Percentiles rank a stretch among this genome's conserved stretches.
Conservation (phyloP, 2,797 vertebrate genomes). For the Acropternis orthonyx region DNA sequence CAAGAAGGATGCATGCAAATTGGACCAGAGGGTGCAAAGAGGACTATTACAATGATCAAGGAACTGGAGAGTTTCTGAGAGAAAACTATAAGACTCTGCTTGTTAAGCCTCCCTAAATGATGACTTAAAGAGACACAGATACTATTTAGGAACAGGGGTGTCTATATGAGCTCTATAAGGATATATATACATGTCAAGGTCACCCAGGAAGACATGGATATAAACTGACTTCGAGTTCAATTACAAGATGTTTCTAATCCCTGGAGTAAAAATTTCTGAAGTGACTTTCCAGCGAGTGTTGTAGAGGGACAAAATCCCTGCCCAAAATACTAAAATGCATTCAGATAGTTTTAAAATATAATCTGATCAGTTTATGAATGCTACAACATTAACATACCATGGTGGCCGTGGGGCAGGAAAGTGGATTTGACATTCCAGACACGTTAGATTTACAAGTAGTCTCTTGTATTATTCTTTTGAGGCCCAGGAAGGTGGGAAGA, state of each 20-base stretch:
- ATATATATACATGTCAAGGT: neutral
- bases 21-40: slow-evolving; percentile 46
- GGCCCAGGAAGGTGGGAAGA: neutral
- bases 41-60: slow-evolving; percentile 29
- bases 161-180: neutral
- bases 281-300: neutral
- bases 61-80: neutral
- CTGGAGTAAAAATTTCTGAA: neutral
- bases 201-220: neutral
- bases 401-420: neutral
- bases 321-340: neutral
- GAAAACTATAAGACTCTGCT: neutral
- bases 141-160: neutral
- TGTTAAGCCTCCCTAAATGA: neutral
- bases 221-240: neutral
- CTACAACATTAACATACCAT: neutral
- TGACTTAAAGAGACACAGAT: neutral
- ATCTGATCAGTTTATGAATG: neutral
- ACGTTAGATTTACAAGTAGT: neutral
- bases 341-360: neutral
- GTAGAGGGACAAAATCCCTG: neutral
- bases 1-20: slow-evolving; percentile 58
- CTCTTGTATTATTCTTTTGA: neutral
- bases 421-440: neutral
- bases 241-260: neutral